Conservation (phyloP, 2,113 vertebrate genomes). For the Vulpes lagopus region DNA sequence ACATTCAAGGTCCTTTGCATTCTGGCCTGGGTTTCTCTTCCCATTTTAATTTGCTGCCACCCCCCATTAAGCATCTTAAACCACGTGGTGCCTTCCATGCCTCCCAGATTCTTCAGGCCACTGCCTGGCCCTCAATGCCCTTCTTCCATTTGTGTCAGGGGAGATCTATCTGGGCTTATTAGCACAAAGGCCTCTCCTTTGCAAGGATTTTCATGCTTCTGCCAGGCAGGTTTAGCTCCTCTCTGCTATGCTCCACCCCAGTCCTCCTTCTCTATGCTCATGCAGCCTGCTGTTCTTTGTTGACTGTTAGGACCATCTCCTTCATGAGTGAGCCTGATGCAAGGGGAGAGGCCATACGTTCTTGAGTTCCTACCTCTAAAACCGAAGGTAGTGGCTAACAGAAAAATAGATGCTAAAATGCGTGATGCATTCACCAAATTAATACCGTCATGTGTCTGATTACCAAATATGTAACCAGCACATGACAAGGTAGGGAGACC, state of each 20-base stretch:
- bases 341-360: not conserved
- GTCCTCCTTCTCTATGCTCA: too few relatives aligned
- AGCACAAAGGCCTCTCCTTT: not conserved
- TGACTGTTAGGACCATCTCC: too few relatives aligned
- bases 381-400: not conserved
- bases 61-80: fast-evolving
- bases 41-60: not conserved
- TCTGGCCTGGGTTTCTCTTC: not conserved
- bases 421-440: not conserved
- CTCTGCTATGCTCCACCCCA: fast-evolving
- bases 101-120: fast-evolving
- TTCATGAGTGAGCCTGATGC: fast-evolving
- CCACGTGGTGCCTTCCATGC: fast-evolving
- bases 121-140: fast-evolving
- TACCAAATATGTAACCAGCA: fast-evolving
- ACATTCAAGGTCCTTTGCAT: fast-evolving
- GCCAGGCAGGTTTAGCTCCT: not conserved
- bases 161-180: not conserved
- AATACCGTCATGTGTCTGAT: too few relatives aligned
- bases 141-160: not conserved
- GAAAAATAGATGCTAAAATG: not conserved
- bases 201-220: too few relatives aligned
- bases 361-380: not conserved
- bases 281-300: not conserved
- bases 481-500: not conserved